A percentile compares a stretch with the other conserved stretches of the same genome.
These are phyloP conservation scores for Lerista edwardsae DNA, from an alignment of 2,797 vertebrate species.

Conservation along the genomic window DNA sequence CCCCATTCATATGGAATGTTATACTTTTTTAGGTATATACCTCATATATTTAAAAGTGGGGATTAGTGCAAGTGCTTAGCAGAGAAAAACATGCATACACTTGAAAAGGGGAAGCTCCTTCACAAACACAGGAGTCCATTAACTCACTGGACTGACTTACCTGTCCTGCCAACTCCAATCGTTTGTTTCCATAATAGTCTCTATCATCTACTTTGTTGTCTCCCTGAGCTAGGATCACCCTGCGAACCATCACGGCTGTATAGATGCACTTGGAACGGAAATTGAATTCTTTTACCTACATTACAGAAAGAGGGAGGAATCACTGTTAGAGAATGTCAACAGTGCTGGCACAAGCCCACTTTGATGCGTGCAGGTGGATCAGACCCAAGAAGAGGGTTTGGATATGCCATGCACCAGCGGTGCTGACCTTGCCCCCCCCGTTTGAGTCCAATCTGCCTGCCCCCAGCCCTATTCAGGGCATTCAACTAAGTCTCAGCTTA, in stretches of 20 bases:
- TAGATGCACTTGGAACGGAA: slow-evolving; percentile 98
- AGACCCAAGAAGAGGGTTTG: too few species aligned
- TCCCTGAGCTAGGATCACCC: slow-evolving; percentile 96
- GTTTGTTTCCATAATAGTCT: slow-evolving; percentile 98
- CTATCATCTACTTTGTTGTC: slow-evolving; percentile 97
- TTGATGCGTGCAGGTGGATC: too few species aligned
- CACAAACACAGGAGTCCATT: neutral
- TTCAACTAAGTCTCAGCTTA: neutral
- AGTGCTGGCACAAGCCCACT: too few species aligned
- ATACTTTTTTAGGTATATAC: neutral
- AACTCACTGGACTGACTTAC: slow-evolving; percentile 71
- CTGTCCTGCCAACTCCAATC: slow-evolving; percentile 97
- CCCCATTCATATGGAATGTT: neutral
- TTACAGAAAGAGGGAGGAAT: slow-evolving; percentile 22
- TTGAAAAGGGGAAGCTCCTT: neutral
- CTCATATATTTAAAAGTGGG: neutral
- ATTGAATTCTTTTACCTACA: slow-evolving; percentile 97
- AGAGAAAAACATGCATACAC: too few species aligned
- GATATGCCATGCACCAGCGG: too few species aligned
- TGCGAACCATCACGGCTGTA: slow-evolving; percentile 96
- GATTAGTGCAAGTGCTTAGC: neutral
- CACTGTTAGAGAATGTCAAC: neutral
- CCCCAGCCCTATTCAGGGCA: neutral
- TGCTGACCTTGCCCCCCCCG: too few species aligned
- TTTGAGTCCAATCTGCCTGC: too few species aligned